Base-by-base conservation (phyloP, 1,140 invertebrate genomes). In the Phymorhynchus buccinoides region DNA sequence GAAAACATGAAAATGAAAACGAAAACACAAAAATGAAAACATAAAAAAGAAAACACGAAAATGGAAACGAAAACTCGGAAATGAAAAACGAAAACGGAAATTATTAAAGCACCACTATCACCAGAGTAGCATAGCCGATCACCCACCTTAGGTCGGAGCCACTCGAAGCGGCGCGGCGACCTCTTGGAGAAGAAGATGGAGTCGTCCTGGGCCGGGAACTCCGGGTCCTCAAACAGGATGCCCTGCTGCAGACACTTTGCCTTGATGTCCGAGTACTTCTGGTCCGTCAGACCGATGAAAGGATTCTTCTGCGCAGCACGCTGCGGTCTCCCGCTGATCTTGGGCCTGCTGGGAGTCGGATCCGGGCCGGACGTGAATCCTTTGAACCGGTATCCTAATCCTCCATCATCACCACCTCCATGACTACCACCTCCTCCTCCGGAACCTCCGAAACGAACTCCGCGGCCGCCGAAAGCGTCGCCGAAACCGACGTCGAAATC, bases 151-250 rank as follows among this genome's bases (percentile, higher is more conserved):
- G 92, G 92, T 80, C 92, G 86, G 80, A 91, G 90, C 93, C 93
- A 93, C 84, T 92, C 91, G 86, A 93, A 92, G 56, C 88, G 87
- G 27, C 89, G 85, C 6, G 89, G 88, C n/a, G 92, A 91, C 41
- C 85, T 41, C 39, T 86, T 85, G 86, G 91, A 92, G 87, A 91
- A 93, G 88, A 93, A 93, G 48, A 93, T 91, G 44, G 90, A 90
- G 0, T 35, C 39, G 77, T 93, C 90, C 48, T 86, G 85, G 6
- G 93, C 91, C 32, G 87, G 89, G 75, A 93, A 93, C 77, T 93
- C 91, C 1, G 90, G 90, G 88, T 93, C 93, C 84, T 93, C 92
- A 88, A 93, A 93, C 62, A 93, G 86, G 62, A 86, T 86, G 48
- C 90, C 87, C 52, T 88, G 87, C 52, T 85, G 87, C 42, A 87